Base-by-base conservation (phyloP, 2,797 vertebrate genomes). In the Sylvilagus floridanus region DNA sequence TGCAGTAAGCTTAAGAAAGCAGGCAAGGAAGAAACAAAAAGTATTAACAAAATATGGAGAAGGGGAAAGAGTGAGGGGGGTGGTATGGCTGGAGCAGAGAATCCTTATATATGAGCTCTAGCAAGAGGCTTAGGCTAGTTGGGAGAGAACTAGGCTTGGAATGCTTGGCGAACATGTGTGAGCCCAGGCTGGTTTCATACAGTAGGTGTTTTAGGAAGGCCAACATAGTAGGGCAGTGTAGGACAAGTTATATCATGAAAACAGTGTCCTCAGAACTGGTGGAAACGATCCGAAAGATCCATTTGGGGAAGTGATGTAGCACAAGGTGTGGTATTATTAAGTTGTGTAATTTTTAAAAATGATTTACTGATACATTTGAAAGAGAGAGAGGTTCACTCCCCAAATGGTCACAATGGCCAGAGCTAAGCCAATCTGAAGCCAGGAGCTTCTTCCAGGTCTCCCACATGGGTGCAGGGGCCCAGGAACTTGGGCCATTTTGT, bases 151-250 rank as follows among this genome's bases (percentile, higher is more conserved):
- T 16, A 50, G 52, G n/a, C 16, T 32, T 75, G 30, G 60, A 75
- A 65, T 50, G 47, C 72, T 65, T 69, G 75, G 71, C 37, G 71
- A 69, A 66, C 30, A 8, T 30, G 19, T 72, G 28, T 75, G 19
- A 50, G 87, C 17, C 79, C 9, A 77, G 22, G n/a, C 6, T 16
- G 5, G 47, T 54, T 92, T 66, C 35, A 52, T 12, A 42, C 72
- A 68, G 6, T 26, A 47, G 35, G 62, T 93, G 50, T 76, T 93
- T 85, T 50, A 54, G 73, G 66, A 94, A 93, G 72, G 76, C 21
- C 42, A 60, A 8, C 35, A n/a, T 19, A 4, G 65, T 62, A 87
- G 50, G 35, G 65, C 28, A 66, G 14, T 52, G 28, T 26, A 62
- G 66, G 19, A 73, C 5, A 6, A 76, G 76, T 4, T 62, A 13